phyloP scores from a whole-genome alignment of 2,113 vertebrate species.

The Callocephalon fimbriatum region DNA sequence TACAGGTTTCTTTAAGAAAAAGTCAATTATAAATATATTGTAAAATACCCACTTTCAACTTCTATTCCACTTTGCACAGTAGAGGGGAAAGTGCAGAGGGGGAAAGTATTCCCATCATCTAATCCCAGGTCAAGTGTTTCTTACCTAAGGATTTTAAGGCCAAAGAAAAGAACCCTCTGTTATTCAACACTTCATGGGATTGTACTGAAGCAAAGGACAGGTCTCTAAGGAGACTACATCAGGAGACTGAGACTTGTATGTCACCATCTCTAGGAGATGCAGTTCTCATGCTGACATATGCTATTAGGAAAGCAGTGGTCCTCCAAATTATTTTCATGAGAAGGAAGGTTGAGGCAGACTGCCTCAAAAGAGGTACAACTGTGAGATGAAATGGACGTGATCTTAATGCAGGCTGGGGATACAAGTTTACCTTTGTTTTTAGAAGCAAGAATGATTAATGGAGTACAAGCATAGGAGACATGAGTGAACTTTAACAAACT shows the following conservation, averaged over 20 bases:
- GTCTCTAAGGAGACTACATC: background rate
- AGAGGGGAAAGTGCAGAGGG: background rate
- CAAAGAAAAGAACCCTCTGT: background rate
- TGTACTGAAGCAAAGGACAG: background rate
- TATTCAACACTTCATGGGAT: background rate
- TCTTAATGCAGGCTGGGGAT: background rate
- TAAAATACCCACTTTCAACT: background rate
- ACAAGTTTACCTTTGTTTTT: background rate
- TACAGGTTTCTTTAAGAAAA: background rate
- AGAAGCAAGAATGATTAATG: slow-evolving; percentile 50
- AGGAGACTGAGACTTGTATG: background rate
- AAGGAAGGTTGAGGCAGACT: background rate
- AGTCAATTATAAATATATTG: background rate
- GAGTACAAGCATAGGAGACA: background rate
- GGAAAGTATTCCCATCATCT: background rate
- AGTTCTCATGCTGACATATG: background rate
- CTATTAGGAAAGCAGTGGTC: background rate
- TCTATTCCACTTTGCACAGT: background rate
- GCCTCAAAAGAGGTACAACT: background rate
- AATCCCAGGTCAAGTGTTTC: background rate
- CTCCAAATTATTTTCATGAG: background rate
- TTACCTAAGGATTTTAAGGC: background rate
- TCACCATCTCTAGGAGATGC: background rate
- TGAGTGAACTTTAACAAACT: slow-evolving; percentile 38
- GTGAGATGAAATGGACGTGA: background rate